Evolutionary conservation across 2,888 invertebrate species (phyloP).

Genomic region (Drosophila maculinotata): DNA sequence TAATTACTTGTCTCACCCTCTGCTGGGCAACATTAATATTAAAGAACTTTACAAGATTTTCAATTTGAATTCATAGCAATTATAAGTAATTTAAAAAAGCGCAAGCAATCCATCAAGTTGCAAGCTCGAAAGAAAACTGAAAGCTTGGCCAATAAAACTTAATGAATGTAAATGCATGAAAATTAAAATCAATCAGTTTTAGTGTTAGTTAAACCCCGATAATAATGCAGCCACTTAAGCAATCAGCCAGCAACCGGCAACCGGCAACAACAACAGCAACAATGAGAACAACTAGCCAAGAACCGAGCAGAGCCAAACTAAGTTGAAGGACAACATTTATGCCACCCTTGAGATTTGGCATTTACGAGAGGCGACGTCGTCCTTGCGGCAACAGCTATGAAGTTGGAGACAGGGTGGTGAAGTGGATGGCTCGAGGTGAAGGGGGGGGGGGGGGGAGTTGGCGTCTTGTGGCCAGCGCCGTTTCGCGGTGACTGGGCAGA

Average conservation of each 20-base stretch:
- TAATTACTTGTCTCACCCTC: background rate
- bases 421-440: constrained; percentile 17
- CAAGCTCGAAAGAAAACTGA: constrained; percentile 5
- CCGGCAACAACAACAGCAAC: constrained; percentile 25
- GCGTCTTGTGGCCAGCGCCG: constrained; percentile 61
- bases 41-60: background rate
- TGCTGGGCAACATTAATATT: no score
- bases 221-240: constrained; percentile 82
- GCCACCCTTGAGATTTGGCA: constrained; percentile 76
- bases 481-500: constrained; percentile 27
- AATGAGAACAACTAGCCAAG: constrained; percentile 8
- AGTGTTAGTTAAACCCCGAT: constrained; percentile 77
- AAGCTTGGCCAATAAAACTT: constrained; percentile 51
- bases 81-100: constrained; percentile 19
- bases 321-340: constrained; percentile 77
- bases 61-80: background rate
- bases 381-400: constrained; percentile 56
- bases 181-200: constrained; percentile 83
- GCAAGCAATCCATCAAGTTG: constrained; percentile 48
- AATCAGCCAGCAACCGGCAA: constrained; percentile 33
- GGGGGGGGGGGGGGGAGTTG: constrained; percentile 8
- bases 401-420: constrained; percentile 14
- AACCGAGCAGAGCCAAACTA: constrained; percentile 30
- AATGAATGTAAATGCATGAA: constrained; percentile 71
- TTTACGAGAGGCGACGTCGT: constrained; percentile 59